These are phyloP conservation scores for Daktulosphaira vitifoliae DNA, from an alignment of 1,140 invertebrate genomes.

Conservation along the genomic window DNA sequence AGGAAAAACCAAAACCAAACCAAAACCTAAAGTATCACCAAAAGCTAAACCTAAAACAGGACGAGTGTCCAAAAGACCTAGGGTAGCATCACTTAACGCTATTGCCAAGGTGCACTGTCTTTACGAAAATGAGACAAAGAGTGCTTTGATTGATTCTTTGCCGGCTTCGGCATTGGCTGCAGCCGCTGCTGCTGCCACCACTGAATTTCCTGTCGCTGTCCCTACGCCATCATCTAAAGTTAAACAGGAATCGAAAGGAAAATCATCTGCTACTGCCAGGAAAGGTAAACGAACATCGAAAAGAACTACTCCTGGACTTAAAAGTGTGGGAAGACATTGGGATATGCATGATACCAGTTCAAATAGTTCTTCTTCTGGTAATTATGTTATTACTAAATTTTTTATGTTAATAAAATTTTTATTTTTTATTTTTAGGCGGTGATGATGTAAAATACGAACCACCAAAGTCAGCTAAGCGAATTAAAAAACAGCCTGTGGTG, in stretches of 20 bases:
- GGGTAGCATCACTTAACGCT: conserved; percentile 81
- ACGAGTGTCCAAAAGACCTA: conserved; percentile 63
- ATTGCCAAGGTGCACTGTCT: conserved; percentile 84
- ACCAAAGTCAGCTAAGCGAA: conserved; percentile 38
- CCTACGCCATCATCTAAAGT: not conserved
- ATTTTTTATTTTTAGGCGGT: conserved; percentile 36
- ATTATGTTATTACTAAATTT: conserved; percentile 43
- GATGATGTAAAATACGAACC: conserved; percentile 45
- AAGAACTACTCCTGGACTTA: conserved; percentile 60
- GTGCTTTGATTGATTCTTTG: conserved; percentile 34
- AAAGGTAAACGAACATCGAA: conserved; percentile 49
- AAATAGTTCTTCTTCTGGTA: conserved; percentile 46
- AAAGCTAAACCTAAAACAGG: not conserved
- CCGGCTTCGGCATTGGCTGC: not conserved
- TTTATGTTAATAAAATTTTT: conserved; percentile 38
- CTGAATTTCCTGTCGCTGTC: not conserved
- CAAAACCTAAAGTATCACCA: not conserved
- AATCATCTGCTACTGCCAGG: conserved; percentile 40
- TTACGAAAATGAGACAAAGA: conserved; percentile 71
- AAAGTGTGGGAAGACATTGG: conserved; percentile 72
- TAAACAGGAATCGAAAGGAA: conserved; percentile 41
- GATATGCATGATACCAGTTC: conserved; percentile 58
- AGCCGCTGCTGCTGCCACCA: not conserved
- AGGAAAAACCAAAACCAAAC: conserved; percentile 17
- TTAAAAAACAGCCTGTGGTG: conserved; percentile 14